phyloP scores from a whole-genome alignment of 1,140 invertebrate species.

The Drosophila persimilis region DNA sequence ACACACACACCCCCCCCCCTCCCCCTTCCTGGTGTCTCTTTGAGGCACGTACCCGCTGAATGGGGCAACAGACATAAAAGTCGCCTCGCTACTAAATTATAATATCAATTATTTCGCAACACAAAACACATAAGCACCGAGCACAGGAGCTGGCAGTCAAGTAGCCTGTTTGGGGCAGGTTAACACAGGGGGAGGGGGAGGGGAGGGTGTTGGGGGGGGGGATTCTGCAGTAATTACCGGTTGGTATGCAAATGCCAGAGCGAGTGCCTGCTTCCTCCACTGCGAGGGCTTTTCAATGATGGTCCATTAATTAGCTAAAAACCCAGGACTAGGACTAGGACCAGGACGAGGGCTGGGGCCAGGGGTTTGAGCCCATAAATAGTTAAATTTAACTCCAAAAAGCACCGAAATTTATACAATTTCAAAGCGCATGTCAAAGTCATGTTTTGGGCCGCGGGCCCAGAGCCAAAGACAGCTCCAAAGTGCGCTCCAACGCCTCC shows the following conservation, averaged over 20 bases:
- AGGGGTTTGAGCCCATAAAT: neutral
- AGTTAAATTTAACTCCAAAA: conserved; percentile 2
- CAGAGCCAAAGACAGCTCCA: neutral
- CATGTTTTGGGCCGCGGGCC: conserved; percentile 9
- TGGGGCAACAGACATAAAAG: conserved; percentile 44
- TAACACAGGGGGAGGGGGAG: conserved; percentile 7
- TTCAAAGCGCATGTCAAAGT: conserved; percentile 47
- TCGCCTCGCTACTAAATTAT: conserved; percentile 57
- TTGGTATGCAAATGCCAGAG: conserved; percentile 59
- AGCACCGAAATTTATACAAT: conserved; percentile 10
- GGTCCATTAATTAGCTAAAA: conserved; percentile 37
- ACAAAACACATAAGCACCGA: conserved; percentile 26
- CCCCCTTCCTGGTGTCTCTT: conserved; percentile 14
- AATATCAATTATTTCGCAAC: conserved; percentile 63
- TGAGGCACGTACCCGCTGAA: conserved; percentile 33
- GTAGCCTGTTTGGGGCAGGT: conserved; percentile 6
- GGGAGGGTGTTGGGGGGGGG: too few species aligned
- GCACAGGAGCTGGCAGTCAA: neutral
- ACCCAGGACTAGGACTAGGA: too few species aligned
- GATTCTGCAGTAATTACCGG: conserved; percentile 46
- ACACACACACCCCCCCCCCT: neutral
- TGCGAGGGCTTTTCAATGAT: conserved; percentile 48
- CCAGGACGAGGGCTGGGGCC: too few species aligned
- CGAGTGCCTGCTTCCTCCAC: conserved; percentile 14
- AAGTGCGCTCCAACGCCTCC: conserved; percentile 54